These are phyloP conservation scores for Triplophysa yarkandensis DNA, from an alignment of 2,797 vertebrate genomes.

Conservation along the genomic window DNA sequence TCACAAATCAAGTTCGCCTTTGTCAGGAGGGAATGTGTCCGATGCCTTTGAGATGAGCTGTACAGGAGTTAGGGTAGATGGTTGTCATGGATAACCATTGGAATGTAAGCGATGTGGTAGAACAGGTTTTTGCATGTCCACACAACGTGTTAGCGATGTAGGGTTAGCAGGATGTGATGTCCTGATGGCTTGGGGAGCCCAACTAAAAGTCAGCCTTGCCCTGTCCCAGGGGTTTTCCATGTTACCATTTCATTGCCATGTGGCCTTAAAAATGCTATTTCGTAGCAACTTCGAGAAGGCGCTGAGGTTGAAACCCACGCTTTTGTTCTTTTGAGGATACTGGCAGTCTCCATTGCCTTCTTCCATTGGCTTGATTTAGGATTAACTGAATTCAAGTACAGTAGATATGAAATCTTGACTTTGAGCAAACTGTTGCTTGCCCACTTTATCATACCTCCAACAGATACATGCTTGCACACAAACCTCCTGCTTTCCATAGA, in stretches of 20 bases:
- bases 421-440: neutral
- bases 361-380: conserved; percentile 44
- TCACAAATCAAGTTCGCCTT: conserved; percentile 27
- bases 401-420: conserved; percentile 33
- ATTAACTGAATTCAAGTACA: conserved; percentile 50
- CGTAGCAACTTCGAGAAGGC: conserved; percentile 55
- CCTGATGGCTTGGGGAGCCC: conserved; percentile 30
- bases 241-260: conserved; percentile 54
- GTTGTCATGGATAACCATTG: conserved; percentile 22
- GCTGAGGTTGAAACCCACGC: conserved; percentile 43
- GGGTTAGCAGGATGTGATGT: conserved; percentile 3
- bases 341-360: conserved; percentile 42
- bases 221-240: conserved; percentile 32
- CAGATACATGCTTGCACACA: neutral
- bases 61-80: conserved; percentile 29
- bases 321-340: conserved; percentile 5
- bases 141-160: conserved; percentile 12
- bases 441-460: neutral
- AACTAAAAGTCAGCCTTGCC: conserved; percentile 50
- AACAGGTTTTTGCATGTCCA: conserved; percentile 12
- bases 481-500: conserved; percentile 3
- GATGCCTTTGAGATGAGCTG: conserved; percentile 45
- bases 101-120: conserved; percentile 20
- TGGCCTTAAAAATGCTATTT: conserved; percentile 69
- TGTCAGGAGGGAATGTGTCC: conserved; percentile 20